Evolutionary conservation across 1,140 invertebrate species (phyloP).

Genomic region (Calephelis virginiensis): DNA sequence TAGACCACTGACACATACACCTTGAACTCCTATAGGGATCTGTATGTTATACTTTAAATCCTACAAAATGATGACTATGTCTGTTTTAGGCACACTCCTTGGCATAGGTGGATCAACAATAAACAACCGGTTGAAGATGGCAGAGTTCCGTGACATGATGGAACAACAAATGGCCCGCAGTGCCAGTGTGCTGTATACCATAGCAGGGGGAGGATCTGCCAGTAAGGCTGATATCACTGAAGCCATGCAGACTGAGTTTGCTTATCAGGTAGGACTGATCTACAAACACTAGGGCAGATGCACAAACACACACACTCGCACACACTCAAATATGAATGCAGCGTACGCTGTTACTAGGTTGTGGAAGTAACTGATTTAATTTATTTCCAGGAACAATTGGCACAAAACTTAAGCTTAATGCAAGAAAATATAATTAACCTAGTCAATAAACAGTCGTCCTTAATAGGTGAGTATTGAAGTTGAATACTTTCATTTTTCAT

Average conservation of each 20-base stretch:
- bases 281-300: too few relatives aligned
- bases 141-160: slow-evolving; percentile 81
- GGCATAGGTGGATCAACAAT: slow-evolving; percentile 84
- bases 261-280: slow-evolving; percentile 50
- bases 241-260: slow-evolving; percentile 68
- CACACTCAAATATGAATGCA: too few relatives aligned
- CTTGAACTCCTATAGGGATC: background rate
- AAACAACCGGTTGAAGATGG: slow-evolving; percentile 83
- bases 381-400: slow-evolving; percentile 58
- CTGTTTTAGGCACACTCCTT: slow-evolving; percentile 79
- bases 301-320: too few relatives aligned
- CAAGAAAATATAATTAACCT: slow-evolving; percentile 62
- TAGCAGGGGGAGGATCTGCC: slow-evolving; percentile 54
- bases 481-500: slow-evolving; percentile 7
- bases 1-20: background rate
- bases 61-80: background rate
- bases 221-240: slow-evolving; percentile 53
- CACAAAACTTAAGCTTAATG: slow-evolving; percentile 56
- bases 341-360: too few relatives aligned
- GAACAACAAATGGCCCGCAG: slow-evolving; percentile 70
- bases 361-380: background rate
- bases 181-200: slow-evolving; percentile 62
- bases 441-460: slow-evolving; percentile 56
- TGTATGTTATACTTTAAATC: background rate
- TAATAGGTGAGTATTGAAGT: slow-evolving; percentile 43